These are phyloP conservation scores for Terrapene triunguis DNA, from an alignment of 2,113 vertebrate species.

Conservation along the genomic window DNA sequence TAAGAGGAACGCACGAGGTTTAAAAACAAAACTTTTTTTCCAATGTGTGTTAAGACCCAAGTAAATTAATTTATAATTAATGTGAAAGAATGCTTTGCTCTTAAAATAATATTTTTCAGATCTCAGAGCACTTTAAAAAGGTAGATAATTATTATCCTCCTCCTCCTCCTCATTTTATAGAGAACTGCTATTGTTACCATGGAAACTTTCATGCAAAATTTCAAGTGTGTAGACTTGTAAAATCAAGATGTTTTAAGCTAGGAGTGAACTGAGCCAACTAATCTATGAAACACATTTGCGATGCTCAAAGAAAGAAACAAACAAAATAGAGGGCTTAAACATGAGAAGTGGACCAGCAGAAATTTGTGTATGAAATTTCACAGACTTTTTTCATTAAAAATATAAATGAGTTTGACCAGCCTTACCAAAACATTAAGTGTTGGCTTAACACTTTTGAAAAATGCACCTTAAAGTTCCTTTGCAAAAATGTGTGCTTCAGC, in stretches of 20 bases:
- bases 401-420: background rate
- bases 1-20: background rate
- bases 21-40: background rate
- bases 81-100: background rate
- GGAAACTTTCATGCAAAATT: background rate
- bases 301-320: background rate
- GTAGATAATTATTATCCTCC: rapidly evolving
- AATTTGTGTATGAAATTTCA: background rate
- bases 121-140: background rate
- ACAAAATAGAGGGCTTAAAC: background rate
- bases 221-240: background rate
- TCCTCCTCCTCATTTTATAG: background rate
- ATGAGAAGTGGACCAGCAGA: background rate
- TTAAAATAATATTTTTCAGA: background rate
- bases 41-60: background rate
- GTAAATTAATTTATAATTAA: background rate
- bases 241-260: background rate
- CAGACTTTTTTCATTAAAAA: background rate
- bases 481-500: background rate
- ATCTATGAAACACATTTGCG: background rate
- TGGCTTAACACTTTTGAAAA: background rate
- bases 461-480: background rate
- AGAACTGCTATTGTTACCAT: background rate
- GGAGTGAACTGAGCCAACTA: background rate
- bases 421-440: background rate